phyloP scores from a whole-genome alignment of 2,888 invertebrate genomes.

The Agapostemon virescens region DNA sequence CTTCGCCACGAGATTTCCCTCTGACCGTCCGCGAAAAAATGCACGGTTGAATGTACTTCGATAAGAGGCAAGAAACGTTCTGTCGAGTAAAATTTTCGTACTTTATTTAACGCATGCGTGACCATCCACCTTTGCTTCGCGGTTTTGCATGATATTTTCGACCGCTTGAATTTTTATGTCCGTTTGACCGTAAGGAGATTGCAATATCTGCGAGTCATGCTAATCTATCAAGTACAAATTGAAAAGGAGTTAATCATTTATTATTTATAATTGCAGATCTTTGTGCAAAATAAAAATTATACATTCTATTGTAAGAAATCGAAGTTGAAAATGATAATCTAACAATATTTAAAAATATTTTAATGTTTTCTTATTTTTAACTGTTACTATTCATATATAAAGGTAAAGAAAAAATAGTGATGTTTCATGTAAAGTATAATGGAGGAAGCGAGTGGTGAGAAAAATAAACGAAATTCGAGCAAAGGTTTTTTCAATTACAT shows the following conservation, averaged over 20 bases:
- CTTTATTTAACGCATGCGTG: neutral
- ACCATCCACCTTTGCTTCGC: neutral
- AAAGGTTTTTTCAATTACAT: too few relatives aligned
- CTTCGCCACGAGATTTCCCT: slow-evolving; percentile 13
- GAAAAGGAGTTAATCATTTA: neutral
- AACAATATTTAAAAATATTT: neutral
- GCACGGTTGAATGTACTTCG: neutral
- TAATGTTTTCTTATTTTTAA: neutral
- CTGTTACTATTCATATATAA: neutral
- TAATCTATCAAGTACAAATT: neutral
- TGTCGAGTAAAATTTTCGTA: neutral
- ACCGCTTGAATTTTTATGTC: neutral
- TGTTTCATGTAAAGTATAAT: neutral
- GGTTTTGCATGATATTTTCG: neutral
- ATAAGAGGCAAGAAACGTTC: neutral
- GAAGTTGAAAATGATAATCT: neutral
- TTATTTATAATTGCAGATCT: neutral
- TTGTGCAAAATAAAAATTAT: neutral
- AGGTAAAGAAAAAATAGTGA: too few relatives aligned
- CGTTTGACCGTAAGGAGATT: neutral
- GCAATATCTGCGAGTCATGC: neutral
- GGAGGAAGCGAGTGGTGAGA: neutral
- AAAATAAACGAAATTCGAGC: neutral
- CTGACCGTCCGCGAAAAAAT: slow-evolving; percentile 25
- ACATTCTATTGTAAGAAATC: neutral